Evolutionary conservation across 2,113 vertebrate species (phyloP).

Genomic region (Psettodes erumei): DNA sequence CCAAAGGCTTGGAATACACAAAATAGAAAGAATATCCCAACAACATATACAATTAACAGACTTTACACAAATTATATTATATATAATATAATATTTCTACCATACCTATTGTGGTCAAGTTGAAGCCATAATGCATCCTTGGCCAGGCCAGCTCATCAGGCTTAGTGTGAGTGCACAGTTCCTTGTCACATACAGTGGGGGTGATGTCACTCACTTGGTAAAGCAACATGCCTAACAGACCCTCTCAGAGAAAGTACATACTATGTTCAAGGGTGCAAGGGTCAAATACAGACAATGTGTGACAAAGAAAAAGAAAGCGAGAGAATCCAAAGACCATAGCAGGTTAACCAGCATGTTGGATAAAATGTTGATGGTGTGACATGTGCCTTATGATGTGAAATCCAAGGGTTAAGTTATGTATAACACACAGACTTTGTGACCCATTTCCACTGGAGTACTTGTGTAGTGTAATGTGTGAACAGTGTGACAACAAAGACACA

Average conservation of each 20-base stretch:
- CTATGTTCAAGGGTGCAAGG: background rate
- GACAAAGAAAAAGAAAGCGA: background rate
- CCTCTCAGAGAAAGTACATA: background rate
- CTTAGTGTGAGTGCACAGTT: background rate
- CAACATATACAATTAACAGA: background rate
- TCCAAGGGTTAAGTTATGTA: background rate
- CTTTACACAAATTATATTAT: background rate
- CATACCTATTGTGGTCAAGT: slow-evolving; percentile 27
- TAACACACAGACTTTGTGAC: slow-evolving; percentile 35
- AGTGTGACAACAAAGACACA: background rate
- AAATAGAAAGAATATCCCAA: background rate
- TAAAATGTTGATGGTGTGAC: background rate
- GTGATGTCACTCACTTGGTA: slow-evolving; percentile 1
- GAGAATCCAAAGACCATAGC: background rate
- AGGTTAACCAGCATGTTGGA: background rate
- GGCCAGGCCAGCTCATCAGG: background rate
- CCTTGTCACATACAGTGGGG: background rate
- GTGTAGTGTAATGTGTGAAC: background rate
- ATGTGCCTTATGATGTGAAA: background rate
- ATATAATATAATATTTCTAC: background rate
- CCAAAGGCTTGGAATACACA: background rate
- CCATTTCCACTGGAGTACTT: background rate
- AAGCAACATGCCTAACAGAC: background rate
- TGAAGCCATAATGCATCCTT: slow-evolving; percentile 9
- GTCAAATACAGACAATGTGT: background rate